Evolutionary conservation across 2,888 invertebrate genomes (phyloP).

Genomic region (Sarcophaga caerulescens): DNA sequence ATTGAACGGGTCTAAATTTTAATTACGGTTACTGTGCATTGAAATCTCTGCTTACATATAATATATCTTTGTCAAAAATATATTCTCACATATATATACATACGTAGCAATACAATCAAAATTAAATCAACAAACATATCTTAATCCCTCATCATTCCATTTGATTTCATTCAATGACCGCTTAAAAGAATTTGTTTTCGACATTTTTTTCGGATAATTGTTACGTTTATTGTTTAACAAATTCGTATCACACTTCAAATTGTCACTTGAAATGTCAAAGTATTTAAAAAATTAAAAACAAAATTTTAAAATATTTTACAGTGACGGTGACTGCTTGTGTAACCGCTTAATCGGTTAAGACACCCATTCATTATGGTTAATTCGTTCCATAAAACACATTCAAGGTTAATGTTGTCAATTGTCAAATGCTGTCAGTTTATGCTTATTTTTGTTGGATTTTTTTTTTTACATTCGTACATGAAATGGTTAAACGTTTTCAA

Average conservation of each 20-base stretch:
- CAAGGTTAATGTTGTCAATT: slow-evolving; percentile 78
- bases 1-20: too few relatives aligned
- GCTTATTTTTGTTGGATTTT: background rate
- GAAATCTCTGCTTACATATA: too few relatives aligned
- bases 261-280: slow-evolving; percentile 77
- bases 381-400: slow-evolving; percentile 58
- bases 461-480: background rate
- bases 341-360: slow-evolving; percentile 47
- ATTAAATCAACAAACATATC: background rate
- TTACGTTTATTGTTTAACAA: slow-evolving; percentile 62
- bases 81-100: too few relatives aligned
- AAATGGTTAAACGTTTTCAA: slow-evolving; percentile 25
- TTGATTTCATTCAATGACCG: background rate
- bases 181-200: slow-evolving; percentile 66
- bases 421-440: slow-evolving; percentile 71
- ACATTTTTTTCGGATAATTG: slow-evolving; percentile 55
- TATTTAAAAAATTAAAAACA: background rate
- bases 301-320: slow-evolving; percentile 69
- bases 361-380: background rate
- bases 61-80: too few relatives aligned
- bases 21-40: too few relatives aligned
- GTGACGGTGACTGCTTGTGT: slow-evolving; percentile 73
- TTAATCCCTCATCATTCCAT: slow-evolving; percentile 55
- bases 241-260: slow-evolving; percentile 74
- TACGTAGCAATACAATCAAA: background rate